Percentiles rank a stretch among this genome's conserved stretches.
phyloP scores from a whole-genome alignment of 2,888 invertebrate species.

The Ceriagrion tenellum region DNA sequence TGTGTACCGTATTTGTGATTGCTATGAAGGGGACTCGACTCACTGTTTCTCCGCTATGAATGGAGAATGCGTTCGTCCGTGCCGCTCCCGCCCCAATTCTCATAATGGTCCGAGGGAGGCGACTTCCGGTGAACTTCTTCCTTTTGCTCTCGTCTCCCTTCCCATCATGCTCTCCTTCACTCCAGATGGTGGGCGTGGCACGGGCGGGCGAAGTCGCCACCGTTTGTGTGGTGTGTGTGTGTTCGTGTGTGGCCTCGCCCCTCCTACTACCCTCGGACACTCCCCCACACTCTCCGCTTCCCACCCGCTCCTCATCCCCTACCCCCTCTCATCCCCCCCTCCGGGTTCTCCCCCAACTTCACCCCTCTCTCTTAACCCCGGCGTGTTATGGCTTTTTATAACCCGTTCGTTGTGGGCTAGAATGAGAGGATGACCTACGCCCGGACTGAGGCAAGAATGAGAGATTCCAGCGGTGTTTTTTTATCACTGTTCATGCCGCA shows the following conservation, averaged over 20 bases:
- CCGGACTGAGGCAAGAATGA: background rate
- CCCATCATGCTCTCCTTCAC: background rate
- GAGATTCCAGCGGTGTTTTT: no score
- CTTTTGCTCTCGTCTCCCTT: background rate
- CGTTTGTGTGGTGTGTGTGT: background rate
- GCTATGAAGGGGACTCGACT: background rate
- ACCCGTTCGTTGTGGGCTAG: constrained; percentile 34
- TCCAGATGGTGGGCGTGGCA: background rate
- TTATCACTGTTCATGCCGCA: no score
- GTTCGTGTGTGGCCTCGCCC: background rate
- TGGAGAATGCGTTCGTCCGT: background rate
- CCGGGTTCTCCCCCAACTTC: background rate
- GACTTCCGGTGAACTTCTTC: background rate
- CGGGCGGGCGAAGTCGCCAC: background rate
- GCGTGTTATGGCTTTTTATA: constrained; percentile 26
- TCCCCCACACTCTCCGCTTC: no score
- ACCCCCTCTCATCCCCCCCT: background rate
- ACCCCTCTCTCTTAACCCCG: background rate
- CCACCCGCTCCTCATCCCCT: background rate
- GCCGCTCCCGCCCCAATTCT: constrained; percentile 10
- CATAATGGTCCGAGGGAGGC: background rate
- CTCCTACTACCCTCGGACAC: no score
- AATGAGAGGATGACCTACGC: constrained; percentile 53
- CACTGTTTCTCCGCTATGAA: background rate
- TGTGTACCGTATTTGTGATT: no score